Percentiles rank a stretch among this genome's conserved stretches.
phyloP scores from a whole-genome alignment of 2,113 vertebrate species.

The Spheniscus mendiculus region DNA sequence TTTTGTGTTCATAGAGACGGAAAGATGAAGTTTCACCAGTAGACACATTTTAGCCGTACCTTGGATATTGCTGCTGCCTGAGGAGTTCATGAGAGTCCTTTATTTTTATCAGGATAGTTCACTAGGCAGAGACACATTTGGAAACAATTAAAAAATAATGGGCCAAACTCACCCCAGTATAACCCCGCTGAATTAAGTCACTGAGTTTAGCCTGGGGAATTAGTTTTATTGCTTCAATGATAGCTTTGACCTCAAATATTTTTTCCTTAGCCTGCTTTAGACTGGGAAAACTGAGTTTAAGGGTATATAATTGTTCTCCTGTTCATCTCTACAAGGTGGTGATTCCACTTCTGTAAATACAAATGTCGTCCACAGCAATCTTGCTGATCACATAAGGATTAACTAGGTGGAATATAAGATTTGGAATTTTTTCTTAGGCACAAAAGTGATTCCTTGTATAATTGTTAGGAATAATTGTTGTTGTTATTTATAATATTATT shows the following conservation, averaged over 20 bases:
- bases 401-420: neutral
- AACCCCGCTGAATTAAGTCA: slow-evolving; percentile 27
- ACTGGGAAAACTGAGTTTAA: neutral
- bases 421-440: neutral
- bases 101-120: neutral
- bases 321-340: neutral
- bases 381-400: neutral
- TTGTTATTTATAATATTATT: neutral
- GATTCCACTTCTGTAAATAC: neutral
- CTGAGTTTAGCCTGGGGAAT: neutral
- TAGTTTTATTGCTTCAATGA: neutral
- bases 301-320: neutral
- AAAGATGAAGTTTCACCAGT: neutral
- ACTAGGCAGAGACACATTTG: neutral
- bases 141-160: slow-evolving; percentile 39
- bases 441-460: neutral
- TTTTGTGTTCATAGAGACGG: neutral
- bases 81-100: neutral
- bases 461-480: neutral
- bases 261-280: neutral
- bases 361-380: neutral
- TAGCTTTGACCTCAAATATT: slow-evolving; percentile 24
- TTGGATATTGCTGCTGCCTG: neutral
- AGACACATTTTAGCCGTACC: neutral
- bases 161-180: slow-evolving; percentile 23